Percentiles rank a stretch among this genome's conserved stretches.
Evolutionary conservation across 2,113 vertebrate species (phyloP).

Genomic region (Malurus melanocephalus): DNA sequence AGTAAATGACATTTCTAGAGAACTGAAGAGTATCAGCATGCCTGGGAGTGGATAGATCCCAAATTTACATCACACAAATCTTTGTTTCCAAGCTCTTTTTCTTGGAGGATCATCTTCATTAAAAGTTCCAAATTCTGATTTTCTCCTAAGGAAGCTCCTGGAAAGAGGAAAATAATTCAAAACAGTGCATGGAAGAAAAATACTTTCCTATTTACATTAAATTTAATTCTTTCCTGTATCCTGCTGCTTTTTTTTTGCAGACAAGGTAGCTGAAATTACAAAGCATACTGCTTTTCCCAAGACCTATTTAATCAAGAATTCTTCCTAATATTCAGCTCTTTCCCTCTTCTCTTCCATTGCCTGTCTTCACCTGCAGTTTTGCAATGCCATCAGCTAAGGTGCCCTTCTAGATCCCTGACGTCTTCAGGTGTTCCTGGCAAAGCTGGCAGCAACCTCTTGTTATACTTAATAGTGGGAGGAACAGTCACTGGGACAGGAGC

Average conservation of each 20-base stretch:
- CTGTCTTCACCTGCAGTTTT: slow-evolving; percentile 72
- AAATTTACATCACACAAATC: not conserved
- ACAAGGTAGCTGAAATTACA: slow-evolving; percentile 55
- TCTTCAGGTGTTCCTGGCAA: slow-evolving; percentile 77
- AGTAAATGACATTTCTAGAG: not conserved
- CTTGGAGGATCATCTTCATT: not conserved
- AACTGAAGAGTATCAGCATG: not conserved
- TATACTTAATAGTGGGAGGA: slow-evolving; percentile 81
- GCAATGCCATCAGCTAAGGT: slow-evolving; percentile 67
- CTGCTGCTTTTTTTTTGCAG: not conserved
- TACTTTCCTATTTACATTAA: not conserved
- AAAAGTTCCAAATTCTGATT: not conserved
- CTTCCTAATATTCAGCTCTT: slow-evolving; percentile 49
- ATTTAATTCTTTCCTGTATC: not conserved
- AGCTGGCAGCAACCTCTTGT: slow-evolving; percentile 77
- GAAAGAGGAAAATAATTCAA: not conserved
- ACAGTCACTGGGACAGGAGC: slow-evolving; percentile 69
- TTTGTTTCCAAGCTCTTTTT: not conserved
- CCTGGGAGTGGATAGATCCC: not conserved
- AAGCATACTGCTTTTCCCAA: not conserved
- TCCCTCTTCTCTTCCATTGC: slow-evolving; percentile 58
- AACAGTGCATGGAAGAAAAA: not conserved
- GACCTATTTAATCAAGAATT: slow-evolving; percentile 27
- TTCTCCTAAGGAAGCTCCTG: not conserved
- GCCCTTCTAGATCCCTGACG: slow-evolving; percentile 76